phyloP scores from a whole-genome alignment of 2,888 invertebrate genomes.

The Tipula helvola region DNA sequence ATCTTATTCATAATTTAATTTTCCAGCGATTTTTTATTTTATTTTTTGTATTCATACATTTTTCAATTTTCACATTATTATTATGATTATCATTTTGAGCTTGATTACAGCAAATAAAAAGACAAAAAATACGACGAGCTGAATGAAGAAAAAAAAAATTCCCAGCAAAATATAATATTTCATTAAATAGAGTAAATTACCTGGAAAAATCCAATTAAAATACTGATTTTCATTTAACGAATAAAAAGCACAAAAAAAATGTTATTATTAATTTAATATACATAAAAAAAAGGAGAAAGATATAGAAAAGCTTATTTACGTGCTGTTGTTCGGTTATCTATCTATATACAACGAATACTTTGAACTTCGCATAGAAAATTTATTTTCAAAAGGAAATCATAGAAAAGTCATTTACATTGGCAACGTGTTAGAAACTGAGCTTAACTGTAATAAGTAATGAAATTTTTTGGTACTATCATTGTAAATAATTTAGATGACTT shows the following conservation, averaged over 20 bases:
- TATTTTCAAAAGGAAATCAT: background rate
- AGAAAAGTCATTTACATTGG: background rate
- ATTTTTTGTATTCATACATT: background rate
- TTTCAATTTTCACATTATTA: slow-evolving; percentile 4
- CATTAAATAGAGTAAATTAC: slow-evolving; percentile 9
- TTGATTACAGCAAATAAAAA: background rate
- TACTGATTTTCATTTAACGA: slow-evolving; percentile 7
- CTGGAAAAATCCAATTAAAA: slow-evolving; percentile 10
- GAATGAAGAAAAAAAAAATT: background rate
- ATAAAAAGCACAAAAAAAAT: background rate
- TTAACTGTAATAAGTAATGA: background rate
- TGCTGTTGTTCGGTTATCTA: background rate
- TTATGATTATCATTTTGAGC: background rate
- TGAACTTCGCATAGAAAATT: background rate
- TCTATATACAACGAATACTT: background rate
- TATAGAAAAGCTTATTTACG: background rate
- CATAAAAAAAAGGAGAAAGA: background rate
- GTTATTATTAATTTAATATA: background rate
- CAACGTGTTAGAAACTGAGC: background rate
- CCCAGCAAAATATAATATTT: background rate
- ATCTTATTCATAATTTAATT: slow-evolving; percentile 4
- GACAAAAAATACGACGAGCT: background rate
- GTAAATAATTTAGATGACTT: background rate
- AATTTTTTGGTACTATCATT: background rate
- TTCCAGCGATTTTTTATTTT: background rate